These are phyloP conservation scores for Caenorhabditis sp. DNA, from an alignment of 2,888 invertebrate species.

Conservation along the genomic window DNA sequence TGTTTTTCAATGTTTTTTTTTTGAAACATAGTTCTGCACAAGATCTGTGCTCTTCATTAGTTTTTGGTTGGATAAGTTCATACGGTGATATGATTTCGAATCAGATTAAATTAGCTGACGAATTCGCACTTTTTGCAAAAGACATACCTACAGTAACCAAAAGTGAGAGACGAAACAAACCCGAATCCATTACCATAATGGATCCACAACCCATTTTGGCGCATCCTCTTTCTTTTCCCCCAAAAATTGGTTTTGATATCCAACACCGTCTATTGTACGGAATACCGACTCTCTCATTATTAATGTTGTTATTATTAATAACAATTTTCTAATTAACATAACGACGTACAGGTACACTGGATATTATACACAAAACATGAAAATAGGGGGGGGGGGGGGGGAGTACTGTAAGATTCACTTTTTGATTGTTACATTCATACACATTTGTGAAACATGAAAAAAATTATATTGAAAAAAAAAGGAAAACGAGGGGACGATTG, in stretches of 20 bases:
- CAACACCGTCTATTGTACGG: conserved; percentile 1
- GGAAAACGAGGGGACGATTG: not conserved
- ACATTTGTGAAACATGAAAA: not conserved
- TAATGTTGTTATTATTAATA: conserved; percentile 19
- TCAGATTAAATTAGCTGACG: not conserved
- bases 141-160: not conserved
- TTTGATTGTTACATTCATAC: not conserved
- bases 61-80: not conserved
- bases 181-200: not conserved
- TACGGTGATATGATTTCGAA: not conserved
- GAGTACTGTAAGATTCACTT: not conserved
- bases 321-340: conserved; percentile 42
- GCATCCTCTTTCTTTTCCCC: conserved; percentile 1
- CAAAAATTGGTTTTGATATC: conserved; percentile 22
- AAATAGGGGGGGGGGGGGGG: not conserved
- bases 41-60: not conserved
- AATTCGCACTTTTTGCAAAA: not conserved
- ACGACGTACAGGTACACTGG: not conserved
- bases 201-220: not conserved
- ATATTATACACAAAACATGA: not conserved
- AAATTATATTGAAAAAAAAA: not conserved
- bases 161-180: not conserved
- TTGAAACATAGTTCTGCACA: not conserved
- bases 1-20: not conserved
- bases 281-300: conserved; percentile 30